These are phyloP conservation scores for Vesta saturnalis DNA, from an alignment of 2,888 invertebrate genomes.

Conservation along the genomic window DNA sequence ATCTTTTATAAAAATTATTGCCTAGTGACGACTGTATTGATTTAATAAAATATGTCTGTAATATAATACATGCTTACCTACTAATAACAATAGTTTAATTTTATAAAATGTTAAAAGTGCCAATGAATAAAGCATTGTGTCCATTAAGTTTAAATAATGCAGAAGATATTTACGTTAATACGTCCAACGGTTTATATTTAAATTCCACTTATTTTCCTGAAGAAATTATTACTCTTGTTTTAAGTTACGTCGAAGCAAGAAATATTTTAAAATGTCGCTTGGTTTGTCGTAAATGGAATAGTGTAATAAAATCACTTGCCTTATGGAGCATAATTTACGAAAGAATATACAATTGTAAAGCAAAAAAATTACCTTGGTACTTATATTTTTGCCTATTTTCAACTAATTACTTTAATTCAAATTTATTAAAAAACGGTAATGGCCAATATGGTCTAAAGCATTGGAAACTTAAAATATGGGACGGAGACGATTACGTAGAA, in stretches of 20 bases:
- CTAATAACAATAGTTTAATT: too few relatives aligned
- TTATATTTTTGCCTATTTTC: constrained; percentile 56
- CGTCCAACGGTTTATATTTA: constrained; percentile 25
- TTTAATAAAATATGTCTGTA: too few relatives aligned
- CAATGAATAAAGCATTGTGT: too few relatives aligned
- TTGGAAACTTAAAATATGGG: constrained; percentile 55
- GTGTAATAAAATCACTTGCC: constrained; percentile 51
- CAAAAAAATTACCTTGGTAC: constrained; percentile 51
- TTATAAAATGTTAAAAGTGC: too few relatives aligned
- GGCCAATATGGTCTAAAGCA: constrained; percentile 53
- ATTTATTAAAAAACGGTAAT: constrained; percentile 61
- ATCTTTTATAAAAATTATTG: too few relatives aligned
- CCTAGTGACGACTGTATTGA: too few relatives aligned
- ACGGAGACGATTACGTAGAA: constrained; percentile 58
- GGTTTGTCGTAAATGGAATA: constrained; percentile 61
- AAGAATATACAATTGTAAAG: constrained; percentile 30
- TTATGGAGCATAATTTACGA: constrained; percentile 27
- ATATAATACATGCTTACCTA: too few relatives aligned
- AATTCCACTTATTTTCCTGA: constrained; percentile 54
- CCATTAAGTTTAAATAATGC: neutral
- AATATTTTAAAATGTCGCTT: constrained; percentile 55
- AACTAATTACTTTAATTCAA: constrained; percentile 57
- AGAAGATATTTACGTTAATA: neutral
- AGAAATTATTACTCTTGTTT: constrained; percentile 57
- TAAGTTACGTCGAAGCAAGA: constrained; percentile 53